Percentiles rank a stretch among this genome's conserved stretches.
phyloP scores from a whole-genome alignment of 1,140 invertebrate species.

The Bombus consobrinus region DNA sequence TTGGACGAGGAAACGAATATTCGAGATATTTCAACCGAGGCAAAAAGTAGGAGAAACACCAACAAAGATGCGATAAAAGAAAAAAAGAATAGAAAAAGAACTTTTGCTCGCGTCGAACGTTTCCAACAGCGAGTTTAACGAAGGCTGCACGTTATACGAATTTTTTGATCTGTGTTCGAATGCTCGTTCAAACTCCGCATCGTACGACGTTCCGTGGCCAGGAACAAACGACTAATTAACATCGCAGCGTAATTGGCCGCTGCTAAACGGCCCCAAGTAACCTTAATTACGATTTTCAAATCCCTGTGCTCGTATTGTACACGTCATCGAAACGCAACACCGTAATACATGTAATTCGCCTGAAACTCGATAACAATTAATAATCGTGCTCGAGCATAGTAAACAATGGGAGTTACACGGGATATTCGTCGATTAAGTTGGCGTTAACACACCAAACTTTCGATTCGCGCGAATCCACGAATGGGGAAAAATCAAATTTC shows the following conservation, averaged over 20 bases:
- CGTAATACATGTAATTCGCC: background rate
- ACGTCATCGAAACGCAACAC: background rate
- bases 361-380: background rate
- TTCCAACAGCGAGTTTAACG: no score
- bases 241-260: constrained; percentile 7
- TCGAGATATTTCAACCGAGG: no score
- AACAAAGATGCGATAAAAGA: no score
- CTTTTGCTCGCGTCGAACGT: no score
- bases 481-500: background rate
- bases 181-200: no score
- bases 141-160: no score
- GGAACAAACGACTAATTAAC: constrained; percentile 44
- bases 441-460: no score
- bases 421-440: background rate
- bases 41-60: no score
- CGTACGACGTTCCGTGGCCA: background rate
- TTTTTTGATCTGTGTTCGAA: no score
- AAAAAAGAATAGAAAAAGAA: no score
- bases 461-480: no score
- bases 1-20: no score
- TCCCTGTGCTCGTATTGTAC: background rate
- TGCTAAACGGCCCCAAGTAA: constrained; percentile 7
- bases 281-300: constrained; percentile 28
- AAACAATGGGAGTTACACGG: background rate
- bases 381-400: background rate